Percentiles rank a stretch among this genome's conserved stretches.
Conservation (phyloP, 2,797 vertebrate species). For the Gorsachius magnificus region DNA sequence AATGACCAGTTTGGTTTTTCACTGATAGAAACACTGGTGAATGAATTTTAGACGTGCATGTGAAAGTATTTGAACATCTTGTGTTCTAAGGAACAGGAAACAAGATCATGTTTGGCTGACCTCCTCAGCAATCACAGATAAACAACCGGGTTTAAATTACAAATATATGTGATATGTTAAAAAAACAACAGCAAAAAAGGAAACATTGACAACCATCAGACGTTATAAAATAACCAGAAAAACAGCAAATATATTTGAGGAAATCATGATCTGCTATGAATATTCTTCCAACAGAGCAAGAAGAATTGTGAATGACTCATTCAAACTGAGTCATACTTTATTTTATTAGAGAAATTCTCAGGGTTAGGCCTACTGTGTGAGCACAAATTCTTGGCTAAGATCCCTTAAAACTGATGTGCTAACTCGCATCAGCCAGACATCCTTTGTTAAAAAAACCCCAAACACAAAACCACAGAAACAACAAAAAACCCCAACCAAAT, state of each 20-base stretch:
- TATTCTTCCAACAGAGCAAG: neutral
- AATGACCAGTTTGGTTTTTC: neutral
- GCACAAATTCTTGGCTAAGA: constrained; percentile 13
- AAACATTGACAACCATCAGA: neutral
- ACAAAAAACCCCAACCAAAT: neutral
- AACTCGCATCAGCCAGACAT: neutral
- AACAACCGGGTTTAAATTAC: neutral
- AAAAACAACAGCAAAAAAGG: neutral
- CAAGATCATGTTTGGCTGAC: neutral
- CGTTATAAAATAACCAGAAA: neutral
- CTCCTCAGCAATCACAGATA: neutral
- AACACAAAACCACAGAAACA: neutral
- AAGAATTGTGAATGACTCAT: constrained; percentile 42
- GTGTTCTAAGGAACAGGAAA: neutral
- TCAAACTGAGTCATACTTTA: constrained; percentile 36
- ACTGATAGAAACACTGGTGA: neutral
- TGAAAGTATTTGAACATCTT: neutral
- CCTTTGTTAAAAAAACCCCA: neutral
- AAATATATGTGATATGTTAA: neutral
- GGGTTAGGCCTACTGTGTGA: constrained; percentile 15
- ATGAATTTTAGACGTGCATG: neutral
- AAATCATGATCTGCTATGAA: constrained; percentile 9
- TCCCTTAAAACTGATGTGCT: neutral
- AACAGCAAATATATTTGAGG: neutral
- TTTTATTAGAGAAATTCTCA: constrained; percentile 41